phyloP scores from a whole-genome alignment of 2,888 invertebrate species.

The Cephus pulcher region DNA sequence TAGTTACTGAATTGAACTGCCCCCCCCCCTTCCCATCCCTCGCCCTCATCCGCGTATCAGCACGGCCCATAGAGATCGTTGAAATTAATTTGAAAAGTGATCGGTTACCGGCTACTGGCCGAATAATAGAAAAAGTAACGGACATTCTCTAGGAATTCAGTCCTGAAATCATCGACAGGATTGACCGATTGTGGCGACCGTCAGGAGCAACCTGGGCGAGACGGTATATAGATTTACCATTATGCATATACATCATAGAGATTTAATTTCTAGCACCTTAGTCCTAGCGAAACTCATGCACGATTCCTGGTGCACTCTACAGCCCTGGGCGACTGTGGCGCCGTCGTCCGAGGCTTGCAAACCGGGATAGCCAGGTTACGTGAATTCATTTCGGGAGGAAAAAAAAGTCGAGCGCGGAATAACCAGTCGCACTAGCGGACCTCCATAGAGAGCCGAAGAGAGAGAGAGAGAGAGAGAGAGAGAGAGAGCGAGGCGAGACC shows the following conservation, averaged over 20 bases:
- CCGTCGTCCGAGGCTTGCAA: neutral
- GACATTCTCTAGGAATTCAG: neutral
- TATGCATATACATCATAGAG: neutral
- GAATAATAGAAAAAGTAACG: neutral
- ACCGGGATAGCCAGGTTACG: neutral
- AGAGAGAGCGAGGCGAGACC: constrained; percentile 20
- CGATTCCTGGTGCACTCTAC: neutral
- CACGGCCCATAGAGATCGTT: neutral
- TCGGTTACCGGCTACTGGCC: neutral
- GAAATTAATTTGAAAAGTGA: neutral
- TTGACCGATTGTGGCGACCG: neutral
- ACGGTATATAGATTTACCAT: neutral
- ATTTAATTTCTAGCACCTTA: neutral
- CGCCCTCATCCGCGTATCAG: neutral
- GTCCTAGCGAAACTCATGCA: neutral
- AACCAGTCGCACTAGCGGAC: neutral
- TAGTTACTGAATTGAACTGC: neutral
- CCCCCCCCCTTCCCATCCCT: no score
- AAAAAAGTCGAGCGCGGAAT: neutral
- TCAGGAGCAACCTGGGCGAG: neutral
- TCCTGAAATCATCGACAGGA: neutral
- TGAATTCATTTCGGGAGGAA: neutral
- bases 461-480: constrained; percentile 8
- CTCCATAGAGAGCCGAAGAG: neutral
- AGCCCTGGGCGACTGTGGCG: neutral